Evolutionary conservation across 53 echinoderm and acorn worm species (phyloP), one percentile per base, ranked within the genome.

Genomic region (Pentamera pediparva): DNA sequence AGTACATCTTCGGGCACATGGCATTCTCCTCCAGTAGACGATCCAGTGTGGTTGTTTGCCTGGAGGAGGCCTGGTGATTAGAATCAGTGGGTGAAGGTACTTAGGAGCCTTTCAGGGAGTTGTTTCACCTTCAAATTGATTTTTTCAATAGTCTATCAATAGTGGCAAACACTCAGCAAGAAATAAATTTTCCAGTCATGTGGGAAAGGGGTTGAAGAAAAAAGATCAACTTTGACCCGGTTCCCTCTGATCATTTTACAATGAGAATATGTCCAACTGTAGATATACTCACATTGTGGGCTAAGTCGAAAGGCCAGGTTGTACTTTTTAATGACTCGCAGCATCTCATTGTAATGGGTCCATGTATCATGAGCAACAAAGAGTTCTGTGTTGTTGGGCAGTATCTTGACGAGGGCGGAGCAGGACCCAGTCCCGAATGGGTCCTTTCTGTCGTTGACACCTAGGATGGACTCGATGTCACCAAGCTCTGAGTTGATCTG

Each of bases 391-490:
- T 95, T 95, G 49, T 79, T 77, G 1, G 96, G 85, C 63, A 90
- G 80, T 43, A 95, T 69, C 39, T 95, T 95, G 75, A 95, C 78
- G 49, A 95, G 83, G 15, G 90, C 96, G 6, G 90, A 91, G 79
- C 90, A 91, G 32, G 84, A 82, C n/a, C 85, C 85, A 3, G 85
- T 61, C 10, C 82, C 84, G 5, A 40, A 30, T 1, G 67, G 67
- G 2, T 17, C 61, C 3, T 18, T 30, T 35, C 74, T 70, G 34
- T 65, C 22, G 21, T 72, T 64, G 39, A 86, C 83, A 26, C 69
- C 59, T 37, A 95, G 86, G 37, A 83, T 88, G n/a, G 79, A 32
- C 75, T 90, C 71, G 30, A 95, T 77, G 35, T 76, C 90, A 4
- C 59, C 87, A 24, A 95, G 29, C 52, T 95, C 96, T n/a, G 79